These are phyloP conservation scores for Drosophila neonasuta DNA, from an alignment of 2,888 invertebrate genomes.

Conservation along the genomic window DNA sequence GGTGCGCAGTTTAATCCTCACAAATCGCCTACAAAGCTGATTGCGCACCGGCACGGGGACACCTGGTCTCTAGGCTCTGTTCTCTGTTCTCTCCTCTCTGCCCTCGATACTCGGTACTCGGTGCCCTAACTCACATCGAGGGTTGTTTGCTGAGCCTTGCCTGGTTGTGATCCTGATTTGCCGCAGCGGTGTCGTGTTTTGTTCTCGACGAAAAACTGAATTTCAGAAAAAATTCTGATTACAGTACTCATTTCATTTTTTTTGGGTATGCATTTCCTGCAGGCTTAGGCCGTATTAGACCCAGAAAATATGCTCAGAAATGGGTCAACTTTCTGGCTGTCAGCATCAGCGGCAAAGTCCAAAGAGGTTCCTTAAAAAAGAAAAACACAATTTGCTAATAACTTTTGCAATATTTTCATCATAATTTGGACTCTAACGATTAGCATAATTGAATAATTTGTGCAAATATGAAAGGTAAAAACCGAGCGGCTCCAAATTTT, in stretches of 20 bases:
- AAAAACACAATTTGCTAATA: slow-evolving; percentile 1
- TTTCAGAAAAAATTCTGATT: slow-evolving; percentile 49
- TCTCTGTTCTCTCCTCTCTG: too few species aligned
- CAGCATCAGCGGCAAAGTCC: slow-evolving; percentile 37
- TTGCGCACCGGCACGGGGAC: slow-evolving; percentile 70
- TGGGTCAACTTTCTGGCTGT: slow-evolving; percentile 53
- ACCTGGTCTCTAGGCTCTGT: slow-evolving; percentile 46
- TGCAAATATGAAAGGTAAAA: neutral
- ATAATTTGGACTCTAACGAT: neutral
- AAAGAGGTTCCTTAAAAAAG: slow-evolving; percentile 11
- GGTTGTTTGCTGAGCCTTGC: slow-evolving; percentile 42
- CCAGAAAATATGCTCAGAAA: slow-evolving; percentile 36
- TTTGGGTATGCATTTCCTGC: slow-evolving; percentile 45
- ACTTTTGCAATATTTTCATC: neutral
- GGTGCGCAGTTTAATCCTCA: slow-evolving; percentile 75
- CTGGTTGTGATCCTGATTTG: slow-evolving; percentile 28
- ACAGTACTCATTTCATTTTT: slow-evolving; percentile 22
- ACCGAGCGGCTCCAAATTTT: neutral
- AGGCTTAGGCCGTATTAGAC: slow-evolving; percentile 64
- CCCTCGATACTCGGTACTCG: slow-evolving; percentile 22
- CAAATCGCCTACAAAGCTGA: slow-evolving; percentile 79
- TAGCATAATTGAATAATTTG: slow-evolving; percentile 3
- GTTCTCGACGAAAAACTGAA: slow-evolving; percentile 47
- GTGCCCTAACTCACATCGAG: slow-evolving; percentile 36
- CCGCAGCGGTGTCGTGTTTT: slow-evolving; percentile 68